Evolutionary conservation across 1,140 invertebrate species (phyloP), one percentile per base, ranked within the genome.

Genomic region (Microplitis demolitor): DNA sequence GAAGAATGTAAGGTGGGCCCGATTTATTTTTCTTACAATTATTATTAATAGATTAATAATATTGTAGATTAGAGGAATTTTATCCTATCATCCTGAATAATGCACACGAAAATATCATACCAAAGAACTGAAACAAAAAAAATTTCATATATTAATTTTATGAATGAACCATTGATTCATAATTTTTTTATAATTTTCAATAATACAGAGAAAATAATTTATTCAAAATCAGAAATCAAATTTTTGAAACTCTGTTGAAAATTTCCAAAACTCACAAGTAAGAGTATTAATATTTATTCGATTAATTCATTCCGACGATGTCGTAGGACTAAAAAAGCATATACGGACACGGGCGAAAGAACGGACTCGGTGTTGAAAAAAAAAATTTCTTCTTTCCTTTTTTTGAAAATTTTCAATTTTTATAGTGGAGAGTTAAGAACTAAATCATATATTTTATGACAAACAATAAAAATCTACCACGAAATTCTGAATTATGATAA

Each of bases 41-140:
- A 56, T 14, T 16, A 56, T 16, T 56, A 24, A 56, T 56, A 13
- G 53, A 11, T 45, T 71, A 39, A 34, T 14, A 35, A 24, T 71
- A 64, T 37, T 14, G 69, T 13, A 62, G 31, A 11, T 62, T 71
- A 37, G 77, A 69, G 69, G 53, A 71, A 33, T 74, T 75, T 84
- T 79, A 86, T 88, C 93, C 90, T 81, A 93, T 93, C 87, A 92
- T 91, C 79, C 91, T 90, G 82, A 93, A 93, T 66, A 93, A 83
- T 69, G 90, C 88, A 82, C 92, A 93, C 2, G 92, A 91, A 81
- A 93, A 92, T 79, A 93, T 89, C 87, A 93, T 90, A 35, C 91
- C 92, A 79, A 93, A 87, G 68, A 93, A 85, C 91, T 92, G 88
- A 51, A 79, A 91, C 34, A 53, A 63, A 78, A 69, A 45, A 68